Evolutionary conservation across 2,888 invertebrate genomes (phyloP).

Genomic region (Epirrhoe tristata): DNA sequence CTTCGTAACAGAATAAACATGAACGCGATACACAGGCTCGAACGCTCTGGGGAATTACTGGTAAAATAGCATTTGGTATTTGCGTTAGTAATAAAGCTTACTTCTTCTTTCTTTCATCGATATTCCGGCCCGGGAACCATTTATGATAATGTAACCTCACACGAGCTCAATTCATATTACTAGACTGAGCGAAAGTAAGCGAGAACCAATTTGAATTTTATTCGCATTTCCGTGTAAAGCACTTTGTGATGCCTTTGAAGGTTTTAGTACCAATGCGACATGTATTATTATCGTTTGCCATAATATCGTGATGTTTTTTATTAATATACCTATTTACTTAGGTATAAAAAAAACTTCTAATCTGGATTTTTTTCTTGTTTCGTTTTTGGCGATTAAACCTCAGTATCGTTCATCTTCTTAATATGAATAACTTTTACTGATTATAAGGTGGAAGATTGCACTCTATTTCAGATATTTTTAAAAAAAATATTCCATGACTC

Average conservation of each 20-base stretch:
- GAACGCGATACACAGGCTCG: slow-evolving; percentile 8
- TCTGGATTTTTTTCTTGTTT: no score
- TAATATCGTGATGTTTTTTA: no score
- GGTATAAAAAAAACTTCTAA: no score
- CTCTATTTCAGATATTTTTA: no score
- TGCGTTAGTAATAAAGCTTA: slow-evolving; percentile 42
- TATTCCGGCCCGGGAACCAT: slow-evolving; percentile 51
- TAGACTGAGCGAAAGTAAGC: slow-evolving; percentile 40
- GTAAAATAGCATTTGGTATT: slow-evolving; percentile 33
- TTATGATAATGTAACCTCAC: slow-evolving; percentile 53
- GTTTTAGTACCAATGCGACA: slow-evolving; percentile 6
- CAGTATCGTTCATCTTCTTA: no score
- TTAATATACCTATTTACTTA: no score
- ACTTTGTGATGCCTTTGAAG: slow-evolving; percentile 12
- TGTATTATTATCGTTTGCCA: not conserved
- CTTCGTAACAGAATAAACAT: slow-evolving; percentile 10
- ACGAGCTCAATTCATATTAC: slow-evolving; percentile 37
- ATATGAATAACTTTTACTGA: no score
- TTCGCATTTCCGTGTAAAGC: slow-evolving; percentile 30
- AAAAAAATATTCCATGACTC: no score
- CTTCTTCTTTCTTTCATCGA: slow-evolving; percentile 39
- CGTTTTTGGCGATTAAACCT: no score
- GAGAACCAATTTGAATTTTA: slow-evolving; percentile 45
- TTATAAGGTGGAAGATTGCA: no score
- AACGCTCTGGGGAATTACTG: slow-evolving; percentile 27